A percentile compares a stretch with the other conserved stretches of the same genome.
phyloP scores from a whole-genome alignment of 1,140 invertebrate genomes.

The Wiebesia pumilae region DNA sequence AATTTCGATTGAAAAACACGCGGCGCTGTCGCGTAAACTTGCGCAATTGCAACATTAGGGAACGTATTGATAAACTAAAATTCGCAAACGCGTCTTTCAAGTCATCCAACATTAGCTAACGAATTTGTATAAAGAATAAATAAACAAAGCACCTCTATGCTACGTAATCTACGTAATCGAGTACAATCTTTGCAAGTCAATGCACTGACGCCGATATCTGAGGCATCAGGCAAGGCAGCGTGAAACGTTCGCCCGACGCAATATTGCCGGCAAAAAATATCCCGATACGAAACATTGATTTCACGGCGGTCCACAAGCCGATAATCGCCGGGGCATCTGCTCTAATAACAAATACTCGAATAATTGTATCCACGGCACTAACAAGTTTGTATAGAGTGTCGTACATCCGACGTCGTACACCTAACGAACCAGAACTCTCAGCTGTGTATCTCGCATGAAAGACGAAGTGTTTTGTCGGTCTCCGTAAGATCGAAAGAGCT shows the following conservation, averaged over 20 bases:
- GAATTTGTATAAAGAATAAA: no score
- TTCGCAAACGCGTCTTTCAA: no score
- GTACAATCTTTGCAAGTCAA: no score
- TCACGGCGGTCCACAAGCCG: no score
- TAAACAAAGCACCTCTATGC: no score
- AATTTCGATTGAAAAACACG: background rate
- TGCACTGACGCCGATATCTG: no score
- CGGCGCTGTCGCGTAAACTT: no score
- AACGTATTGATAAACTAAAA: no score
- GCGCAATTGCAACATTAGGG: no score
- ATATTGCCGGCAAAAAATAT: background rate
- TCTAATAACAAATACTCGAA: background rate
- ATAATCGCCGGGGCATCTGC: background rate
- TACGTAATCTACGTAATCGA: no score
- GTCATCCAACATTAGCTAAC: no score
- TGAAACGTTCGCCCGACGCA: background rate
- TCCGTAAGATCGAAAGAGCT: background rate
- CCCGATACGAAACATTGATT: background rate
- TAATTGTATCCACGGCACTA: background rate
- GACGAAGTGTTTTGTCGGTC: background rate
- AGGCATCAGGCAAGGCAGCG: no score
- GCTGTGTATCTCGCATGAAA: constrained; percentile 5
- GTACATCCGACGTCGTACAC: background rate
- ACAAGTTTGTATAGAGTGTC: background rate
- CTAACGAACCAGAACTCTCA: constrained; percentile 17